A percentile compares a stretch with the other conserved stretches of the same genome.
These are phyloP conservation scores for Clostera curtula DNA, from an alignment of 2,888 invertebrate genomes.

Conservation along the genomic window DNA sequence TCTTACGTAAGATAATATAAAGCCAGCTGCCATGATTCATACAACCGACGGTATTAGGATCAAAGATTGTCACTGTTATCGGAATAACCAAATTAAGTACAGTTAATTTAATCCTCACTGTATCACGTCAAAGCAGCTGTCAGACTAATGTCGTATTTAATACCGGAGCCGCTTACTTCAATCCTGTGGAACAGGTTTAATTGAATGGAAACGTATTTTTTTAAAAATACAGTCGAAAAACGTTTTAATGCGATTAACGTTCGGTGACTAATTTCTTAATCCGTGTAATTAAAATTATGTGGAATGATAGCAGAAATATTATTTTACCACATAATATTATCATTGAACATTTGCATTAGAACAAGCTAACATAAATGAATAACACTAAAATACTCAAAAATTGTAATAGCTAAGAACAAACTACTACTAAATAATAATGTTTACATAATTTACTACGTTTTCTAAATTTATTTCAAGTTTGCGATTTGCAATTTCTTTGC, in stretches of 20 bases:
- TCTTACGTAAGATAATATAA: too few relatives aligned
- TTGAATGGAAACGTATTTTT: conserved; percentile 14
- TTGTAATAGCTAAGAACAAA: too few relatives aligned
- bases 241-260: conserved; percentile 30
- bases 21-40: too few relatives aligned
- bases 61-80: conserved; percentile 29
- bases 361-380: too few relatives aligned
- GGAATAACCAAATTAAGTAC: conserved; percentile 56
- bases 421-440: too few relatives aligned
- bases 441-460: too few relatives aligned
- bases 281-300: conserved; percentile 20
- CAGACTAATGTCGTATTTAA: conserved; percentile 47
- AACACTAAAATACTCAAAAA: too few relatives aligned
- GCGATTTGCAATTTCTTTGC: too few relatives aligned
- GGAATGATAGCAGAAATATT: too few relatives aligned
- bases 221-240: conserved; percentile 12
- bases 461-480: too few relatives aligned
- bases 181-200: conserved; percentile 15
- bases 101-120: conserved; percentile 56
- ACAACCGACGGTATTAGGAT: too few relatives aligned
- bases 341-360: conserved; percentile 1
- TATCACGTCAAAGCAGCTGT: conserved; percentile 46
- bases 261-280: conserved; percentile 8
- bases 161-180: conserved; percentile 23
- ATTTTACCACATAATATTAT: too few relatives aligned